Evolutionary conservation across 1,140 invertebrate species (phyloP).

Genomic region (Achroia grisella): DNA sequence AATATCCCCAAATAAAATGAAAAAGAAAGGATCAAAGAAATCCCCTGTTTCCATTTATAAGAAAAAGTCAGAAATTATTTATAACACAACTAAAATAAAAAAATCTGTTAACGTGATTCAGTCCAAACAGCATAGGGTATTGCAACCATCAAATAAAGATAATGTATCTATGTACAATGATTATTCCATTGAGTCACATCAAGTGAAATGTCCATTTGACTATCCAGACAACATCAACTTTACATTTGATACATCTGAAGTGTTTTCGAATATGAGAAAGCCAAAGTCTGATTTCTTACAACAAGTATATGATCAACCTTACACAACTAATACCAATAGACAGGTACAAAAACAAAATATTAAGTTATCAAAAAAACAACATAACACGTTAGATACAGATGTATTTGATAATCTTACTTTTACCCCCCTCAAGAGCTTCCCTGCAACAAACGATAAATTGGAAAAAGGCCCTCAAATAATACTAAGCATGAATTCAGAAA

Average conservation of each 20-base stretch:
- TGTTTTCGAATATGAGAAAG: constrained; percentile 46
- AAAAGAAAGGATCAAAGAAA: constrained; percentile 46
- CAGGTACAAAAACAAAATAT: constrained; percentile 31
- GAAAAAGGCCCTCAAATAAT: constrained; percentile 51
- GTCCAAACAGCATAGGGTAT: constrained; percentile 34
- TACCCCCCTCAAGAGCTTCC: constrained; percentile 45
- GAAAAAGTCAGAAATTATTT: constrained; percentile 44
- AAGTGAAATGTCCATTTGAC: constrained; percentile 53
- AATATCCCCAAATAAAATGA: constrained; percentile 55
- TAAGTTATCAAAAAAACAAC: constrained; percentile 53
- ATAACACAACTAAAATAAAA: constrained; percentile 39
- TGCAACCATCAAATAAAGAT: constrained; percentile 34
- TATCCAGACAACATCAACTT: constrained; percentile 39
- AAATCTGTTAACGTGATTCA: constrained; percentile 37
- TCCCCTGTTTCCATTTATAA: constrained; percentile 51
- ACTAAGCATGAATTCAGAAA: constrained; percentile 51
- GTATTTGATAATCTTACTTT: constrained; percentile 60
- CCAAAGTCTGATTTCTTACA: constrained; percentile 29
- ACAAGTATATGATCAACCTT: constrained; percentile 48
- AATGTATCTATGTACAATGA: constrained; percentile 29
- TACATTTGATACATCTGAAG: constrained; percentile 52
- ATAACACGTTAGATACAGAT: constrained; percentile 31
- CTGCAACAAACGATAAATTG: constrained; percentile 40
- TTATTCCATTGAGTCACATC: constrained; percentile 24
- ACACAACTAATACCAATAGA: constrained; percentile 17